Conservation (phyloP, 2,113 vertebrate genomes). For the Ardeotis arabs region DNA sequence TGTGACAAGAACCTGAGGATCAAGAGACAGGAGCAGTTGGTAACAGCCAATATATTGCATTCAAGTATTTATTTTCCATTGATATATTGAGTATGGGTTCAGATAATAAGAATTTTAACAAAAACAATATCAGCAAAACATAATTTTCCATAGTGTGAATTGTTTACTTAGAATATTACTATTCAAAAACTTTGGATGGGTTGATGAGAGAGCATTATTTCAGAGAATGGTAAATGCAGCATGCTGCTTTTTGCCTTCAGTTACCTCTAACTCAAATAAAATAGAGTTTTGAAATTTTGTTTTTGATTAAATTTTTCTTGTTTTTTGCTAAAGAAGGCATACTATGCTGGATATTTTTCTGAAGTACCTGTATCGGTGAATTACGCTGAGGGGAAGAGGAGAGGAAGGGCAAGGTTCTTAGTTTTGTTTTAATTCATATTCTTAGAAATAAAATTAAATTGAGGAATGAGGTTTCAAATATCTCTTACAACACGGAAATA, state of each 20-base stretch:
- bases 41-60: neutral
- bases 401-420: neutral
- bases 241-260: conserved; percentile 43
- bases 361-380: neutral
- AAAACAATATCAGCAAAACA: conserved; percentile 49
- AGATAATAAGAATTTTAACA: neutral
- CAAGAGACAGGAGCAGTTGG: neutral
- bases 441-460: neutral
- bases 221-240: conserved; percentile 48
- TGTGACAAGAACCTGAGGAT: neutral
- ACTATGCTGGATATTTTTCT: neutral
- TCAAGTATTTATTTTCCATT: neutral
- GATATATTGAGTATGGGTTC: neutral
- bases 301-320: neutral
- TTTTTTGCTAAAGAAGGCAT: neutral
- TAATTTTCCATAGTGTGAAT: conserved; percentile 56
- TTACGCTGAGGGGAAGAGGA: neutral
- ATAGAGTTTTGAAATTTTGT: neutral
- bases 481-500: neutral
- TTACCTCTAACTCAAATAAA: conserved; percentile 47
- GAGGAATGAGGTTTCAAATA: neutral
- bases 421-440: neutral
- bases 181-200: conserved; percentile 57
- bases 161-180: conserved; percentile 61
- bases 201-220: conserved; percentile 64